A percentile compares a stretch with the other conserved stretches of the same genome.
phyloP scores from a whole-genome alignment of 2,888 invertebrate genomes.

The Mamestra brassicae region DNA sequence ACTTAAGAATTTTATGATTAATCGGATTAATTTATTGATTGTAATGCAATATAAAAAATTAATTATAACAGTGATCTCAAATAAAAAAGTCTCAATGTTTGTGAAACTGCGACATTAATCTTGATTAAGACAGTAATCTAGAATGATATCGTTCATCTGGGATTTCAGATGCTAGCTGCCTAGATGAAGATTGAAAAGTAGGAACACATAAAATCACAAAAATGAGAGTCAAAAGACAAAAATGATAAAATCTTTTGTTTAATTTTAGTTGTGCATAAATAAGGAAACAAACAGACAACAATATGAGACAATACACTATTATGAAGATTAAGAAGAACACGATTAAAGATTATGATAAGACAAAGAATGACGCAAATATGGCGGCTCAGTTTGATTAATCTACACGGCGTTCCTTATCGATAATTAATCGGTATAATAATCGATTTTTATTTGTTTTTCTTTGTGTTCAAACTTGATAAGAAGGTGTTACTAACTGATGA shows the following conservation, averaged over 20 bases:
- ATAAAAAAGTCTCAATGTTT: background rate
- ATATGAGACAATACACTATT: constrained; percentile 21
- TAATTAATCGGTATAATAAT: constrained; percentile 45
- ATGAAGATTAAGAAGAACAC: constrained; percentile 36
- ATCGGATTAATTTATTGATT: background rate
- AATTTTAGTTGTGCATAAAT: constrained; percentile 3
- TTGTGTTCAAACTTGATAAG: constrained; percentile 33
- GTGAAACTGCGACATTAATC: background rate
- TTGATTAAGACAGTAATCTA: too few relatives aligned
- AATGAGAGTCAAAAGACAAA: background rate
- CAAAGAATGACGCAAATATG: constrained; percentile 40
- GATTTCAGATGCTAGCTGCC: background rate
- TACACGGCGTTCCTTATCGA: constrained; percentile 45
- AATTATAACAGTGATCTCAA: background rate
- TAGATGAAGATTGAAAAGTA: background rate
- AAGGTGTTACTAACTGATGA: constrained; percentile 13
- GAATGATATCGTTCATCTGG: background rate
- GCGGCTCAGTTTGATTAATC: constrained; percentile 40
- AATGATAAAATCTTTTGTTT: constrained; percentile 12
- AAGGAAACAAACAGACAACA: constrained; percentile 14
- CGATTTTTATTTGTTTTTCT: constrained; percentile 49
- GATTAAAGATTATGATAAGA: constrained; percentile 37
- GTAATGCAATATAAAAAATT: background rate
- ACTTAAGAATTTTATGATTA: background rate
- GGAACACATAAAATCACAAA: background rate